Evolutionary conservation across 2,888 invertebrate species (phyloP), one percentile per base, ranked within the genome.

Genomic region (Peribatodes rhomboidaria): DNA sequence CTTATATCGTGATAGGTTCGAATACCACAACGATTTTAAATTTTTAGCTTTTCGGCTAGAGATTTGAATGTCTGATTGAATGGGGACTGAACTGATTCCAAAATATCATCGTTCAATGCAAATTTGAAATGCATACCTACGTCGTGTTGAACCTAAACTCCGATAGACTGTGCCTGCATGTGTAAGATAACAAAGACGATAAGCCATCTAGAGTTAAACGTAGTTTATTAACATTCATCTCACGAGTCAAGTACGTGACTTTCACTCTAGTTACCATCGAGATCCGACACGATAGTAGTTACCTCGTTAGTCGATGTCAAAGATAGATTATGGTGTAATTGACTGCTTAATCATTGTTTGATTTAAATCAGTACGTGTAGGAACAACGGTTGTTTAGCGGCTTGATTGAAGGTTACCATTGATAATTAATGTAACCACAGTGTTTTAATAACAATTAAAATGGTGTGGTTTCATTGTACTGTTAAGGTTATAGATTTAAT

Each of bases 181-280:
- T 2, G 2, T 2, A 27, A 27, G 27, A 27, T 27, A 27, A 27
- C 27, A 27, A 27, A 27, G 27, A 27, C 2, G 14, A 41, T 14
- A 41, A 42, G 3, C 14, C 42, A 42, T 42, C 42, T 42, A 10
- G 42, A 18, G 2, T 42, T 18, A 42, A 42, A 22, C 10, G 2
- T 47, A 31, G 47, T 14, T 16, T 13, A 27, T 27, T n/a, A 1
- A 18, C 8, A 44, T 55, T 18, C 1, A 20, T 33, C 44, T 44
- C 33, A 55, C 55, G 42, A 55, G 20, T 33, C 20, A 2, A 4
- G 14, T n/a, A 9, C 31, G 44, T 20, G n/a, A 44, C 55, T 55
- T 55, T 55, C 55, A 35, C 55, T 55, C 44, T 16, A 54, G 33
- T 44, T 55, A 44, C 8, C n/a, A 11, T 42, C 44, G 55, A 55